These are phyloP conservation scores for Thryonomys swinderianus DNA, from an alignment of 2,113 vertebrate genomes.

Conservation along the genomic window DNA sequence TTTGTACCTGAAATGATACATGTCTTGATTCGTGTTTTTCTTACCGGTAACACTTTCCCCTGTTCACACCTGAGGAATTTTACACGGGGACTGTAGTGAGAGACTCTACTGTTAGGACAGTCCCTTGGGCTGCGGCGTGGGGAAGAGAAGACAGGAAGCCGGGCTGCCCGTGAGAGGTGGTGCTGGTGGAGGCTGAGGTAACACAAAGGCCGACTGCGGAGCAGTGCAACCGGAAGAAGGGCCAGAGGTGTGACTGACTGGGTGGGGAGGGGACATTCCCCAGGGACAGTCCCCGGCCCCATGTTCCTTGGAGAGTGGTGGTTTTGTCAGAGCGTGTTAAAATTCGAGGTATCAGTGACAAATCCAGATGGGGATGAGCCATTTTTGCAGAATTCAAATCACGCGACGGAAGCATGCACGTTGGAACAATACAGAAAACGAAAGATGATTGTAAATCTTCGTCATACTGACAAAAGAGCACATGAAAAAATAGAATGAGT, in stretches of 20 bases:
- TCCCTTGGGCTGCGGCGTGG: background rate
- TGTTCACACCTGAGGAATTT: too few species aligned
- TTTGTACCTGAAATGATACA: too few species aligned
- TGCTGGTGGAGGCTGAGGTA: background rate
- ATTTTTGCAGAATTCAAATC: background rate
- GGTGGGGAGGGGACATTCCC: too few species aligned
- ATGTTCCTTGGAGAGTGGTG: background rate
- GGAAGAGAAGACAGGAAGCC: background rate
- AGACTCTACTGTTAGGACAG: background rate
- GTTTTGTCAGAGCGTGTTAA: background rate
- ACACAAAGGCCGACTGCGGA: background rate
- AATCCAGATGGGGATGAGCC: background rate
- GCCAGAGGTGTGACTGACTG: background rate
- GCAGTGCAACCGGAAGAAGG: background rate
- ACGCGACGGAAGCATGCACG: background rate
- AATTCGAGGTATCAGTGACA: background rate
- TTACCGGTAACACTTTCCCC: too few species aligned
- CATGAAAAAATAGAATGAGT: background rate
- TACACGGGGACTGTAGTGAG: background rate
- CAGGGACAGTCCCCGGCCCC: too few species aligned
- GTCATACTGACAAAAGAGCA: background rate
- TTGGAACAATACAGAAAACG: background rate
- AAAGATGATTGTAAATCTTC: background rate
- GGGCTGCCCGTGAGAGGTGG: background rate
- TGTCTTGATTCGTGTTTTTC: too few species aligned